A percentile compares a stretch with the other conserved stretches of the same genome.
These are phyloP conservation scores for Momotus momota DNA, from an alignment of 2,797 vertebrate species.

Conservation along the genomic window DNA sequence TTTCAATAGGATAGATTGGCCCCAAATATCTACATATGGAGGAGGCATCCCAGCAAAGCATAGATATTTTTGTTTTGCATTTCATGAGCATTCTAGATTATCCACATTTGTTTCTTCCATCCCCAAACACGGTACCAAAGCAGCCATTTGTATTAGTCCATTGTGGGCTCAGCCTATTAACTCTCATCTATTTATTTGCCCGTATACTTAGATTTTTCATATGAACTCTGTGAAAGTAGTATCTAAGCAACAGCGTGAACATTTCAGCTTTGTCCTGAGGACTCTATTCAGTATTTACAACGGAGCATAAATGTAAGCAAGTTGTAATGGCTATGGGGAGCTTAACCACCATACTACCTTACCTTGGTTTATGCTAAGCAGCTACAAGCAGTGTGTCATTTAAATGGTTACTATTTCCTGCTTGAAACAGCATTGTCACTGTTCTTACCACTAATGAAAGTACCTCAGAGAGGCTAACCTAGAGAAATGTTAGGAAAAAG, in stretches of 20 bases:
- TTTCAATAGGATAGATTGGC: not conserved
- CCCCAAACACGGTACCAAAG: not conserved
- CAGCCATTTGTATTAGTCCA: not conserved
- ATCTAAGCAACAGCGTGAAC: conserved; percentile 61
- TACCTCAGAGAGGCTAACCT: not conserved
- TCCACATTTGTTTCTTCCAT: not conserved
- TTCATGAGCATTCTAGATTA: not conserved
- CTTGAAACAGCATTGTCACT: not conserved
- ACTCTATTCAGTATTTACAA: conserved; percentile 31
- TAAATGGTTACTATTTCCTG: not conserved
- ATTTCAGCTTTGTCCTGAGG: conserved; percentile 47
- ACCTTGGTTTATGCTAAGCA: not conserved
- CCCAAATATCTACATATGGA: not conserved
- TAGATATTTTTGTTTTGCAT: not conserved
- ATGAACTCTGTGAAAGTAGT: conserved; percentile 41
- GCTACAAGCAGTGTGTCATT: conserved; percentile 3
- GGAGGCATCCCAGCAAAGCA: not conserved
- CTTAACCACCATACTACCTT: not conserved
- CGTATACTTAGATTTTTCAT: not conserved
- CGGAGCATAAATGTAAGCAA: not conserved
- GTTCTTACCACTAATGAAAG: not conserved
- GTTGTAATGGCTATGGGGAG: not conserved
- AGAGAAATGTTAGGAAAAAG: conserved; percentile 1
- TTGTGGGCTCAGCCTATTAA: not conserved
- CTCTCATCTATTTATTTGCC: conserved; percentile 28